A percentile compares a stretch with the other conserved stretches of the same genome.
These are phyloP conservation scores for Saccopteryx leptura DNA, from an alignment of 2,113 vertebrate species.

Conservation along the genomic window DNA sequence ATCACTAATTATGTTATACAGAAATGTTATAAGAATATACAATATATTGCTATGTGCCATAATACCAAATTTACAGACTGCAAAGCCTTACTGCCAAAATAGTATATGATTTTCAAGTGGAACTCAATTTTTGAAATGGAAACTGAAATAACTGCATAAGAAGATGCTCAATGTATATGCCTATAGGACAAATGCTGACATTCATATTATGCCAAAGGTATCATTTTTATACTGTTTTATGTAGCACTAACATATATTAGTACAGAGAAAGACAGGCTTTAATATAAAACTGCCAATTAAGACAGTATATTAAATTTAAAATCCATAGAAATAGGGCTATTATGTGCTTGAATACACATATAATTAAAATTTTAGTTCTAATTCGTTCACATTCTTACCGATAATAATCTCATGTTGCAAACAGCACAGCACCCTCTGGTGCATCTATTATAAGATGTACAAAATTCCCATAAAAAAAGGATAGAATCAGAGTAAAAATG, in stretches of 20 bases:
- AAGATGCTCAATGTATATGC: background rate
- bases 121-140: constrained; percentile 38
- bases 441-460: constrained; percentile 81
- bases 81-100: constrained; percentile 11
- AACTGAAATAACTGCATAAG: constrained; percentile 22
- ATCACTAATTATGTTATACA: constrained; percentile 21
- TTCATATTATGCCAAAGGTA: constrained; percentile 8
- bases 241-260: constrained; percentile 32
- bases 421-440: constrained; percentile 90
- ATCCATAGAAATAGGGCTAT: constrained; percentile 54
- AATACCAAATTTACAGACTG: background rate
- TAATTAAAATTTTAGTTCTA: constrained; percentile 68
- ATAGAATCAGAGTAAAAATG: constrained; percentile 54
- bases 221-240: constrained; percentile 1
- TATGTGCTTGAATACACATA: constrained; percentile 54
- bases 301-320: constrained; percentile 63
- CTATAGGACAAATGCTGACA: background rate
- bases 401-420: constrained; percentile 80
- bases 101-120: background rate
- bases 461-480: constrained; percentile 73
- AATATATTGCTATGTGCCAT: background rate
- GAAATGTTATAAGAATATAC: background rate
- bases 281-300: constrained; percentile 53
- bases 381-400: constrained; percentile 71
- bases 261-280: background rate